Percentiles rank a stretch among this genome's conserved stretches.
Evolutionary conservation across 1,140 invertebrate genomes (phyloP).

Genomic region (Drosophila navojoa): DNA sequence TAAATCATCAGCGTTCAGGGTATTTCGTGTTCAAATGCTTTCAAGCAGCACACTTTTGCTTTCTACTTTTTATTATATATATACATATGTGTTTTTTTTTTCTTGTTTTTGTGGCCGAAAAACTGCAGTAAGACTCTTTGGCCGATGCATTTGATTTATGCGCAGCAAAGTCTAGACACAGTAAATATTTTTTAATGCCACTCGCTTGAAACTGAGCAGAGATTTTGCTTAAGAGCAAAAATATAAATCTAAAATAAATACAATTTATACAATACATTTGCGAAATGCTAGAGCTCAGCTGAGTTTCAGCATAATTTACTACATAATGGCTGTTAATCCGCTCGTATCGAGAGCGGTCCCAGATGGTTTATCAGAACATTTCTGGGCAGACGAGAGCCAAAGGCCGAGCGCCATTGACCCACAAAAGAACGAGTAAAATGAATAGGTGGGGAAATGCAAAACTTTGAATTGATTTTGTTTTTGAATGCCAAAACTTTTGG

Average conservation of each 20-base stretch:
- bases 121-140: conserved; percentile 53
- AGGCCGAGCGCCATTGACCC: conserved; percentile 12
- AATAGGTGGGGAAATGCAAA: conserved; percentile 25
- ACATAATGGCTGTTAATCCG: conserved; percentile 67
- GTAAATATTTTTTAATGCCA: conserved; percentile 82
- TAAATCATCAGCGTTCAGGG: not conserved
- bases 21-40: not conserved
- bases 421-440: conserved; percentile 17
- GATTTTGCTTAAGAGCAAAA: conserved; percentile 55
- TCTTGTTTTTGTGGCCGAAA: conserved; percentile 29
- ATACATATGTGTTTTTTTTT: too few relatives aligned
- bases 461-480: conserved; percentile 71
- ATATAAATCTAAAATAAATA: conserved; percentile 77
- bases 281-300: conserved; percentile 35
- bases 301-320: conserved; percentile 56
- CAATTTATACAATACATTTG: conserved; percentile 66
- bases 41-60: not conserved
- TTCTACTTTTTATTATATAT: too few relatives aligned
- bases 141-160: conserved; percentile 77
- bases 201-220: conserved; percentile 50
- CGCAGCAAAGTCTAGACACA: conserved; percentile 72
- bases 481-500: conserved; percentile 29
- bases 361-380: conserved; percentile 27
- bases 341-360: conserved; percentile 14
- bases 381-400: not conserved